A percentile compares a stretch with the other conserved stretches of the same genome.
phyloP scores from a whole-genome alignment of 2,888 invertebrate genomes.

The Hesperia comma region DNA sequence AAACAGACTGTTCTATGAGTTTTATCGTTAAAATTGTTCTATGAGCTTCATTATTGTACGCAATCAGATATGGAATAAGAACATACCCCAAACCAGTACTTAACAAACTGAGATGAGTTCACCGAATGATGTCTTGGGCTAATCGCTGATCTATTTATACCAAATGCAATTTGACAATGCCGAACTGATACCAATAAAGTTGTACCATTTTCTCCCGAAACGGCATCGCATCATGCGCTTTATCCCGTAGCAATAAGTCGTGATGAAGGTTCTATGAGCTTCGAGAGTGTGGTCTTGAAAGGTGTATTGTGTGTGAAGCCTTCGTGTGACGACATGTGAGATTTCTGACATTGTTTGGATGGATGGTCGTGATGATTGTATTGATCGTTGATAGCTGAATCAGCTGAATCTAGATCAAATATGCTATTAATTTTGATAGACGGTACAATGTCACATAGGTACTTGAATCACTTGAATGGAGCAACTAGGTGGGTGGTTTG shows the following conservation, averaged over 20 bases:
- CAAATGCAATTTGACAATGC: constrained; percentile 53
- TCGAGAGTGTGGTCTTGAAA: constrained; percentile 1
- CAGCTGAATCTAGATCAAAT: constrained; percentile 20
- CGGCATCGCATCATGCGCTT: constrained; percentile 33
- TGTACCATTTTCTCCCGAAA: constrained; percentile 21
- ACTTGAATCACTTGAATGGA: background rate
- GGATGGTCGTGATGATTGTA: constrained; percentile 14
- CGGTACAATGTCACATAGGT: background rate
- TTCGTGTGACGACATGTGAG: constrained; percentile 32
- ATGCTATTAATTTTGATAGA: constrained; percentile 5
- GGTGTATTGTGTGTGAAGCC: constrained; percentile 31
- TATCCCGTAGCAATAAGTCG: constrained; percentile 31
- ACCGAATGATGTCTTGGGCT: constrained; percentile 60
- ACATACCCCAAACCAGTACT: constrained; percentile 18
- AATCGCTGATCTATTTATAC: constrained; percentile 66
- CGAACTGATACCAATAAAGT: constrained; percentile 44
- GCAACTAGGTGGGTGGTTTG: background rate
- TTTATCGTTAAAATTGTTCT: too few relatives aligned
- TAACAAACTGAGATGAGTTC: constrained; percentile 38
- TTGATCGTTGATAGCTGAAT: constrained; percentile 18
- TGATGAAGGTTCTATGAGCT: background rate
- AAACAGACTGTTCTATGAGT: too few relatives aligned
- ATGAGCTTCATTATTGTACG: too few relatives aligned
- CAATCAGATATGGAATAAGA: background rate
- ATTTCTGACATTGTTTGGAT: constrained; percentile 27